Percentiles rank a stretch among this genome's conserved stretches.
phyloP scores from a whole-genome alignment of 2,888 invertebrate genomes.

The Muscina levida region DNA sequence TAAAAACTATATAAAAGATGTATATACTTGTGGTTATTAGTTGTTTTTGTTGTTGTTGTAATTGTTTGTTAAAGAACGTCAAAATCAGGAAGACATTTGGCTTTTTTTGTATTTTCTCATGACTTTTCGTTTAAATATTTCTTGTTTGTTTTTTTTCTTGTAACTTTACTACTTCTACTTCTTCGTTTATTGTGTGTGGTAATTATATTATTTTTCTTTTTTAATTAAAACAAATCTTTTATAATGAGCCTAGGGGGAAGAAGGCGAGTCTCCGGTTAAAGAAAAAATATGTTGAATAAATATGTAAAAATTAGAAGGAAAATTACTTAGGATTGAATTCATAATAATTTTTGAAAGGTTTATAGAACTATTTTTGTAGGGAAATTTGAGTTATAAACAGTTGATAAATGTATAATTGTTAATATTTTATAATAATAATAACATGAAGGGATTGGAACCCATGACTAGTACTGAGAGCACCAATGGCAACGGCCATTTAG shows the following conservation, averaged over 20 bases:
- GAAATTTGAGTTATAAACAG: too few relatives aligned
- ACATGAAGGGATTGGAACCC: too few relatives aligned
- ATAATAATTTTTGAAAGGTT: too few relatives aligned
- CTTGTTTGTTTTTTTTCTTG: slow-evolving; percentile 35
- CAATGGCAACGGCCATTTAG: too few relatives aligned
- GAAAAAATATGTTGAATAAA: too few relatives aligned
- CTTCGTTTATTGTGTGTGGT: background rate
- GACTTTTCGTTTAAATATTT: slow-evolving; percentile 65
- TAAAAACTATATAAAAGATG: slow-evolving; percentile 64
- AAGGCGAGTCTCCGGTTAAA: too few relatives aligned
- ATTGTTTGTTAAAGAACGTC: slow-evolving; percentile 63
- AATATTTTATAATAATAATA: too few relatives aligned
- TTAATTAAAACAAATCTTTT: slow-evolving; percentile 22
- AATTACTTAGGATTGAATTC: too few relatives aligned
- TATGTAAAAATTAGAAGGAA: too few relatives aligned
- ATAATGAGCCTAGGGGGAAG: slow-evolving; percentile 26
- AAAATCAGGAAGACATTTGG: slow-evolving; percentile 75
- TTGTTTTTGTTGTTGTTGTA: slow-evolving; percentile 48
- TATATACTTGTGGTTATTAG: slow-evolving; percentile 56
- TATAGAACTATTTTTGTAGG: too few relatives aligned
- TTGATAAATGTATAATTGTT: too few relatives aligned
- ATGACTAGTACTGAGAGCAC: too few relatives aligned
- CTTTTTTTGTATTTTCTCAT: slow-evolving; percentile 72
- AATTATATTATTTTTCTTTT: slow-evolving; percentile 23
- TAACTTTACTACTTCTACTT: slow-evolving; percentile 6